Conservation (phyloP, 2,797 vertebrate genomes). For the Zenarchopterus dispar region DNA sequence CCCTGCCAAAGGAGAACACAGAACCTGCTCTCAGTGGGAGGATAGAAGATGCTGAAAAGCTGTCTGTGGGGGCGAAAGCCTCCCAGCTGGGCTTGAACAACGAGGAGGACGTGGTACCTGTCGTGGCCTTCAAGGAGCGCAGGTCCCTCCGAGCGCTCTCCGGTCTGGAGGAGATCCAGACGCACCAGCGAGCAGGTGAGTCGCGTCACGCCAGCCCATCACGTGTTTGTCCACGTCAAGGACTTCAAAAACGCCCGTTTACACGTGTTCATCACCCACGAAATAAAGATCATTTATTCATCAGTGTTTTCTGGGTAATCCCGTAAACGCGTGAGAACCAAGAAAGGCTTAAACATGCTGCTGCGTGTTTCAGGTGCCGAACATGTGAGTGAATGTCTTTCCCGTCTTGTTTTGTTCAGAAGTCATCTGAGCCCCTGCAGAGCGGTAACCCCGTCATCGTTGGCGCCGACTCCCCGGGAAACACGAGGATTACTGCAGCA, state of each 20-base stretch:
- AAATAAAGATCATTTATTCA: no score
- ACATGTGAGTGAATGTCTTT: neutral
- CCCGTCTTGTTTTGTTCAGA: conserved; percentile 56
- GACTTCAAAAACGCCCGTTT: no score
- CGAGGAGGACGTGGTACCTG: conserved; percentile 86
- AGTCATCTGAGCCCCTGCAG: conserved; percentile 76
- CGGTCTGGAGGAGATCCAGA: conserved; percentile 92
- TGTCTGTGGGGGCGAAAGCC: conserved; percentile 84
- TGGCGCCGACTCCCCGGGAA: conserved; percentile 17
- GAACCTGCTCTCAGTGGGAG: conserved; percentile 84
- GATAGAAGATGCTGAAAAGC: conserved; percentile 86
- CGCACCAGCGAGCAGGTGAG: conserved; percentile 92
- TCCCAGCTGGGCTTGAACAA: conserved; percentile 83
- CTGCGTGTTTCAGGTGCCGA: no score
- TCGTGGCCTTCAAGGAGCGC: conserved; percentile 94
- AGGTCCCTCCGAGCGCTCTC: conserved; percentile 87
- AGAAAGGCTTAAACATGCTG: no score
- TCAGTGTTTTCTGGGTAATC: no score
- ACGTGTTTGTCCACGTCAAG: no score
- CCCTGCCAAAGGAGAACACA: conserved; percentile 87
- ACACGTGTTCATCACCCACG: no score
- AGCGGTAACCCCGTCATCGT: conserved; percentile 9
- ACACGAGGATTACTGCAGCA: conserved; percentile 27
- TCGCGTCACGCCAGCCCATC: no score
- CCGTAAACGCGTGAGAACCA: no score